Conservation (phyloP, 2,888 invertebrate genomes). For the Drosophila atripex region DNA sequence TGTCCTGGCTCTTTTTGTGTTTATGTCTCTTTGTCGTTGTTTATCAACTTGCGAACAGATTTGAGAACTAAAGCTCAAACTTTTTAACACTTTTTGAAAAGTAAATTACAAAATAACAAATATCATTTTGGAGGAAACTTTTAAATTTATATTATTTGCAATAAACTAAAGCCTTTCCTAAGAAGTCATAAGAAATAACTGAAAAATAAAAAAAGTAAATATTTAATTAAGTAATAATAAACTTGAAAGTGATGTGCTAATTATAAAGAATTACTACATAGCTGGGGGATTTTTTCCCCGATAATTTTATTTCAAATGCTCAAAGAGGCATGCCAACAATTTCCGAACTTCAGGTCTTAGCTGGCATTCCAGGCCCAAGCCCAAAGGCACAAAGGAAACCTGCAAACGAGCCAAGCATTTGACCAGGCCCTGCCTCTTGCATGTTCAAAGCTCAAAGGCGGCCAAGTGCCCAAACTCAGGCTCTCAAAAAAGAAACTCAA, state of each 20-base stretch:
- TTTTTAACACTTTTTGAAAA: slow-evolving; percentile 10
- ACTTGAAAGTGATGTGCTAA: slow-evolving; percentile 1
- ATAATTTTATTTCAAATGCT: slow-evolving; percentile 15
- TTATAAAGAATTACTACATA: slow-evolving; percentile 5
- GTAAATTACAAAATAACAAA: slow-evolving; percentile 3
- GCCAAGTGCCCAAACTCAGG: slow-evolving; percentile 37
- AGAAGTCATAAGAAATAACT: not conserved
- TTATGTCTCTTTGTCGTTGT: slow-evolving; percentile 34
- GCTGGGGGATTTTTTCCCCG: not conserved
- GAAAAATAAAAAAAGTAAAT: not conserved
- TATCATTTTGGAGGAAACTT: not conserved
- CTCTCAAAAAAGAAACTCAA: slow-evolving; percentile 29
- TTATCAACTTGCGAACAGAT: slow-evolving; percentile 30
- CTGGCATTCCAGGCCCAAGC: slow-evolving; percentile 30
- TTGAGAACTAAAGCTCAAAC: slow-evolving; percentile 14
- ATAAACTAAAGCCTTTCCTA: not conserved
- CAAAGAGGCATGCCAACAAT: slow-evolving; percentile 27
- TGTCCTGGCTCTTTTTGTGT: slow-evolving; percentile 19
- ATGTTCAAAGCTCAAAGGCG: slow-evolving; percentile 39
- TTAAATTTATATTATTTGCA: not conserved
- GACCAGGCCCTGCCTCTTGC: slow-evolving; percentile 37
- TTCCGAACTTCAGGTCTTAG: slow-evolving; percentile 19
- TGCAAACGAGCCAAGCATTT: slow-evolving; percentile 36
- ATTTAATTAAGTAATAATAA: not conserved
- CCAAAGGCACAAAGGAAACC: slow-evolving; percentile 39